phyloP scores from a whole-genome alignment of 2,888 invertebrate genomes.

The Latrodectus elegans region DNA sequence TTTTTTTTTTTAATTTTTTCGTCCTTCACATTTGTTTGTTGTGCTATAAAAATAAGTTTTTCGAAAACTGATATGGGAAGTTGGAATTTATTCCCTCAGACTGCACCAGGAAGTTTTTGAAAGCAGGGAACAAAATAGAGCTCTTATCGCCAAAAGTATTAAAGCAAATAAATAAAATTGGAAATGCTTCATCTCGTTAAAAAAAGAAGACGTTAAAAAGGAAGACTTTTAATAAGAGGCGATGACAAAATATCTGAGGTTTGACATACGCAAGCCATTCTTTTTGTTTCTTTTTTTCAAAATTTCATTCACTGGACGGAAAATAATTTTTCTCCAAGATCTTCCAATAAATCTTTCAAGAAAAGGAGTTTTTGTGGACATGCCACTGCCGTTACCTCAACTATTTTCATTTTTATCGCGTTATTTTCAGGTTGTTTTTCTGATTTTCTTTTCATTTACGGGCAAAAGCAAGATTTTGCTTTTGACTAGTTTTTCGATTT shows the following conservation, averaged over 20 bases:
- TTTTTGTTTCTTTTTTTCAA: conserved; percentile 1
- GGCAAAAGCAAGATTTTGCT: background rate
- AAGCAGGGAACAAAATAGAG: background rate
- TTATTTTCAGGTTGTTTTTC: conserved; percentile 32
- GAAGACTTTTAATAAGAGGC: conserved; percentile 46
- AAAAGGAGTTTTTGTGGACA: conserved; percentile 26
- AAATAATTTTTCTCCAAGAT: conserved; percentile 40
- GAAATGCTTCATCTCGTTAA: conserved; percentile 38
- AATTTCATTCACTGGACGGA: conserved; percentile 39
- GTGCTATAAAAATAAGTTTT: no score
- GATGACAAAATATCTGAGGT: conserved; percentile 36
- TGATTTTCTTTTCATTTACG: background rate
- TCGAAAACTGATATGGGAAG: no score
- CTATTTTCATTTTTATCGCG: conserved; percentile 23
- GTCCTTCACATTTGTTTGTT: no score
- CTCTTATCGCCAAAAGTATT: background rate
- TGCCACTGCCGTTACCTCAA: conserved; percentile 8
- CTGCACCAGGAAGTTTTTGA: background rate
- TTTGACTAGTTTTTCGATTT: background rate
- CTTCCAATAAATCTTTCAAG: conserved; percentile 41
- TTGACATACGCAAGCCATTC: conserved; percentile 3
- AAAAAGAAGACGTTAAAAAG: conserved; percentile 14
- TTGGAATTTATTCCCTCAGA: no score
- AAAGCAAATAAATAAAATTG: background rate
- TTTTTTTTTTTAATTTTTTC: no score